Evolutionary conservation across 64 coral and sea anemone species (phyloP).

Genomic region (Platygyra sinensis): DNA sequence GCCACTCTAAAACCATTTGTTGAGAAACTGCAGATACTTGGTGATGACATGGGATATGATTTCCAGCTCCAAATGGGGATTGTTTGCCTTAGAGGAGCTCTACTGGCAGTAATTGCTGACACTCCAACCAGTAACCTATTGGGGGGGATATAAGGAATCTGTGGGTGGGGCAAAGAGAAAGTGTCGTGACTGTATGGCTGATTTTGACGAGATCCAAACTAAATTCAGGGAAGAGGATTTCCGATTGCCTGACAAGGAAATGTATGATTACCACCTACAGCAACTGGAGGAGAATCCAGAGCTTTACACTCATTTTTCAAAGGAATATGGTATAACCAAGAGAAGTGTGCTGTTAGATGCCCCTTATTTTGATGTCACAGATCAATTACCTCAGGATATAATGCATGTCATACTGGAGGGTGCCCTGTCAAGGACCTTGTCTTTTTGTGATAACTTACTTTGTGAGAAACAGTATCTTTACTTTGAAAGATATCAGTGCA

Average conservation of each 20-base stretch:
- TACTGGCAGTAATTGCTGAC: conserved; percentile 46
- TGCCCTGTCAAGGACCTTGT: not conserved
- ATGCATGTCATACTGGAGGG: conserved; percentile 56
- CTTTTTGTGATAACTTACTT: not conserved
- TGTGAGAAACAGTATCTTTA: not conserved
- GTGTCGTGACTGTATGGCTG: conserved; percentile 47
- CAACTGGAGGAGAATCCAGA: conserved; percentile 29
- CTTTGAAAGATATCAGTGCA: conserved; percentile 9
- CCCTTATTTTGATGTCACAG: conserved; percentile 18
- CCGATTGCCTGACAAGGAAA: not conserved
- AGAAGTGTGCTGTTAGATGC: not conserved
- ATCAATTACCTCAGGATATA: conserved; percentile 36
- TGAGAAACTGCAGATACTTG: conserved; percentile 6
- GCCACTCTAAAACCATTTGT: not conserved
- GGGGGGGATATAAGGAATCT: not conserved
- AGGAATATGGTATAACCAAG: not conserved
- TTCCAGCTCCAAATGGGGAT: too few relatives aligned
- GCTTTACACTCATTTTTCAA: not conserved
- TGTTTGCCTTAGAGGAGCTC: not conserved
- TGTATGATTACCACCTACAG: conserved; percentile 6
- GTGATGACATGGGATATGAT: not conserved
- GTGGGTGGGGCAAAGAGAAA: conserved; percentile 29
- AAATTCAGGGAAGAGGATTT: conserved; percentile 33
- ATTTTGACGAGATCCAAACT: conserved; percentile 59
- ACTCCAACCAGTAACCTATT: conserved; percentile 44